Base-by-base conservation (phyloP, 2,888 invertebrate genomes). In the Liodrosophila aerea region DNA sequence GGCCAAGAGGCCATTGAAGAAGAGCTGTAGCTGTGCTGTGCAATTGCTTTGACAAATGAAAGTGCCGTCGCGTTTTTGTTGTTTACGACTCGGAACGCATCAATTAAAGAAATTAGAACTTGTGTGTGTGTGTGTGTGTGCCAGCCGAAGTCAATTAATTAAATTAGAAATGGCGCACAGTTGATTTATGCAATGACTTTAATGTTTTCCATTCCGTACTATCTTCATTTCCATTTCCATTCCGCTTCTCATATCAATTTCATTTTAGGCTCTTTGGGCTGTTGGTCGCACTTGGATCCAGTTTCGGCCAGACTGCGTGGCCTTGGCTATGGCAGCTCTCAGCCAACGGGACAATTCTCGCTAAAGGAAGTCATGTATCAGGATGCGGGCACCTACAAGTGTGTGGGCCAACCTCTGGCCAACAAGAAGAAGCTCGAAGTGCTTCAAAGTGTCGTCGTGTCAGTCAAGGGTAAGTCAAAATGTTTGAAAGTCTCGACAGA, bases 361-460 rank as follows among this genome's bases (percentile, higher is more conserved):
- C 89, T 95, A 31, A 94, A 93, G 78, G 93, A 93, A 74, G 93
- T 95, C 56, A 91, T 95, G 59, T 95, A 94, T 87, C 94, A 94
- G 87, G 94, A 95, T 86, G 94, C 94, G 27, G 95, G 95, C 12
- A 94, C 93, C 80, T 95, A 95, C 88, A 92, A 94, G 72, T 95
- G 95, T 89, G 93, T 94, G 39, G 93, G 91, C 29, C 90, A 91
- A 64, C 89, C 90, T 34, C 66, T 89, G 50, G 81, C 86, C 63
- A 90, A 91, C 50, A 91, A 91, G 61, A 91, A 91, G 74, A 91
- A 91, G 81, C 83, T 92, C 50, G 92, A 92, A 76, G 90, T 92
- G 30, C 87, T 92, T 50, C 91, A 91, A 73, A 92, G 91, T 49
- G 91, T 92, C 39, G 90, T 91, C 70, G 87, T 92, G 34, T 88